Evolutionary conservation across 2,888 invertebrate species (phyloP).

Genomic region (Copidosoma aretas): DNA sequence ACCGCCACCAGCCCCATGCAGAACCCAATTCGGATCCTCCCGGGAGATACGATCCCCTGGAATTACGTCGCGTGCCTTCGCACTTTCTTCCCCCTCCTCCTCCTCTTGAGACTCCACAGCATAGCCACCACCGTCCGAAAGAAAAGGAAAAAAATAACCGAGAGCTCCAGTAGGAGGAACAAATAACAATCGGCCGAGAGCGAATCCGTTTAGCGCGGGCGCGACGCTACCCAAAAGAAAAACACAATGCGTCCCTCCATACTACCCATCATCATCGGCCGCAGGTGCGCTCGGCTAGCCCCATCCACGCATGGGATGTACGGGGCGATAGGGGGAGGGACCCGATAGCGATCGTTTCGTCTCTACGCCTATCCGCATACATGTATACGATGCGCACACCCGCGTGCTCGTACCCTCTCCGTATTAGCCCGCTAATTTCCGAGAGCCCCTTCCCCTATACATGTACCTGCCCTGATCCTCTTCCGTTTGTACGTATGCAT

Average conservation of each 20-base stretch:
- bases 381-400: too few species aligned
- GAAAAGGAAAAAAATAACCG: not conserved
- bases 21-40: too few species aligned
- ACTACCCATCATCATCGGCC: conserved; percentile 46
- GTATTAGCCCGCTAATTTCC: conserved; percentile 53
- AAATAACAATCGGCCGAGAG: conserved; percentile 7
- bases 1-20: too few species aligned
- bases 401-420: too few species aligned
- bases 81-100: conserved; percentile 9
- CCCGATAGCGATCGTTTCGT: conserved; percentile 49
- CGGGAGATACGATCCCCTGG: too few species aligned
- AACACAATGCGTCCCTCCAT: conserved; percentile 23
- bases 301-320: conserved; percentile 49
- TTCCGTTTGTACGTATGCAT: too few species aligned
- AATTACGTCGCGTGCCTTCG: conserved; percentile 21
- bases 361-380: too few species aligned
- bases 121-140: not conserved
- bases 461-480: too few species aligned
- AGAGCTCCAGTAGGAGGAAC: conserved; percentile 3
- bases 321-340: not conserved
- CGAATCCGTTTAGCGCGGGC: conserved; percentile 10
- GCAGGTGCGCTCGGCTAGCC: conserved; percentile 41
- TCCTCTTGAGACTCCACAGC: too few species aligned
- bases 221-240: conserved; percentile 42
- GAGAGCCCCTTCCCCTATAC: not conserved